Percentiles rank a stretch among this genome's conserved stretches.
Evolutionary conservation across 2,797 vertebrate species (phyloP).

Genomic region (Gymnoscopelus braueri): DNA sequence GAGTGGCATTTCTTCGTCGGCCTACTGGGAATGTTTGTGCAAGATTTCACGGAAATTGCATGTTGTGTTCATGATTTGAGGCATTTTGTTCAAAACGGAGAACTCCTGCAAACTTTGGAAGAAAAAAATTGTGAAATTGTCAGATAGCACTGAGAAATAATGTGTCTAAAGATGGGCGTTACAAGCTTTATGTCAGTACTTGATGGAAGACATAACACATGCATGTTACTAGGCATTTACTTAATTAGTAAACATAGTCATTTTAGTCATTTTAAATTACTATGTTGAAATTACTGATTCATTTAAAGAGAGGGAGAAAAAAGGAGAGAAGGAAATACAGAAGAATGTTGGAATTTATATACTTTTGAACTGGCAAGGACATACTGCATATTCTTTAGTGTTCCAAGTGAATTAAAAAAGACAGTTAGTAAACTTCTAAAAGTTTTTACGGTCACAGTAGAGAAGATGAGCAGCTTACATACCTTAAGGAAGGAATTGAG

Average conservation of each 20-base stretch:
- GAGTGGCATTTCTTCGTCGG: no score
- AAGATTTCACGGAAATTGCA: no score
- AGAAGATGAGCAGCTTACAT: constrained; percentile 58
- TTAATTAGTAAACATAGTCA: not conserved
- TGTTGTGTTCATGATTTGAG: no score
- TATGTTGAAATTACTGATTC: constrained; percentile 19
- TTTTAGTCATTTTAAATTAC: not conserved
- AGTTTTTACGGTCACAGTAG: constrained; percentile 51
- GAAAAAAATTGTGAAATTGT: no score
- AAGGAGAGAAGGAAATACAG: not conserved
- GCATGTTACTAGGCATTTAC: not conserved
- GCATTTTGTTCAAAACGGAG: no score
- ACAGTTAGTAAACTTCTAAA: constrained; percentile 52
- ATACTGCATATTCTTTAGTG: constrained; percentile 25
- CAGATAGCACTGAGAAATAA: no score
- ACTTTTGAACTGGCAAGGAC: constrained; percentile 15
- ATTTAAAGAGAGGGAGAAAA: constrained; percentile 15
- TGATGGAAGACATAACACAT: no score
- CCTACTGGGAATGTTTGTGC: no score
- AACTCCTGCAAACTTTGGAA: no score
- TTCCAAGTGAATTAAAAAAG: constrained; percentile 57
- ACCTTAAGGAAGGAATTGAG: constrained; percentile 65
- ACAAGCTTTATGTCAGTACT: no score
- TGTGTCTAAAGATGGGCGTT: no score
- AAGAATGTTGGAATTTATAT: not conserved